Percentiles rank a stretch among this genome's conserved stretches.
Conservation (phyloP, 1,140 invertebrate genomes). For the Gryllus bimaculatus region DNA sequence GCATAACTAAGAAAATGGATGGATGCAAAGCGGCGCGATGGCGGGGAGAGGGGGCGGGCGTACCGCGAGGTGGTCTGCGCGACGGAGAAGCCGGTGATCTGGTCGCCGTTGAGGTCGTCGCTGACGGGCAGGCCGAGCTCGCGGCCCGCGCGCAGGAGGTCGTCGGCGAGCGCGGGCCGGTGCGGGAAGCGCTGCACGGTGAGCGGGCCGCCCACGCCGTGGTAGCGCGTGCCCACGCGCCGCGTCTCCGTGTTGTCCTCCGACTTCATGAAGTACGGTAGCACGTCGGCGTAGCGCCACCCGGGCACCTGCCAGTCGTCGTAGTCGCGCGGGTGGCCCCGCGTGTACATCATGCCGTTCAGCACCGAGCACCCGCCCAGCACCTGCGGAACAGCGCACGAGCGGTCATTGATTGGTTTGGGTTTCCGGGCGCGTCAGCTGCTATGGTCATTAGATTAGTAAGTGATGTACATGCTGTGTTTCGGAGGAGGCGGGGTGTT, state of each 20-base stretch:
- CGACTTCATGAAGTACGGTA: slow-evolving; percentile 82
- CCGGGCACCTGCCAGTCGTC: slow-evolving; percentile 40
- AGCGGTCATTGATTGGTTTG: too few species aligned
- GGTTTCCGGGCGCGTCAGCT: too few species aligned
- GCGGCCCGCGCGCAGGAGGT: slow-evolving; percentile 48
- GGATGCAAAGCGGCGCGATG: background rate
- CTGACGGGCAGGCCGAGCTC: slow-evolving; percentile 44
- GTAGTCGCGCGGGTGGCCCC: slow-evolving; percentile 47
- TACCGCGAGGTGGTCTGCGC: slow-evolving; percentile 41
- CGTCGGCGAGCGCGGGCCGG: slow-evolving; percentile 39
- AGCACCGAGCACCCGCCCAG: slow-evolving; percentile 37
- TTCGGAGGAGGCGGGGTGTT: too few species aligned
- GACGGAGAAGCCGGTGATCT: slow-evolving; percentile 38
- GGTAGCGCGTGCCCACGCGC: slow-evolving; percentile 27
- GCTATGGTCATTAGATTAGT: too few species aligned
- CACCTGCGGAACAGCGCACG: slow-evolving; percentile 1
- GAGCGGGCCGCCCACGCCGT: slow-evolving; percentile 34
- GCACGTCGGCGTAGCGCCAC: slow-evolving; percentile 44
- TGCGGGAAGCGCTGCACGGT: slow-evolving; percentile 42
- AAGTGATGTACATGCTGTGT: too few species aligned
- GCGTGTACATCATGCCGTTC: slow-evolving; percentile 50
- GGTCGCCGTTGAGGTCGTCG: slow-evolving; percentile 45
- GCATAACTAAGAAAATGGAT: background rate
- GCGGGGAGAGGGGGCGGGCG: slow-evolving; percentile 24
- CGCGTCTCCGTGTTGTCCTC: slow-evolving; percentile 45